phyloP scores from a whole-genome alignment of 2,797 vertebrate species.

The Phalloptychus januarius region DNA sequence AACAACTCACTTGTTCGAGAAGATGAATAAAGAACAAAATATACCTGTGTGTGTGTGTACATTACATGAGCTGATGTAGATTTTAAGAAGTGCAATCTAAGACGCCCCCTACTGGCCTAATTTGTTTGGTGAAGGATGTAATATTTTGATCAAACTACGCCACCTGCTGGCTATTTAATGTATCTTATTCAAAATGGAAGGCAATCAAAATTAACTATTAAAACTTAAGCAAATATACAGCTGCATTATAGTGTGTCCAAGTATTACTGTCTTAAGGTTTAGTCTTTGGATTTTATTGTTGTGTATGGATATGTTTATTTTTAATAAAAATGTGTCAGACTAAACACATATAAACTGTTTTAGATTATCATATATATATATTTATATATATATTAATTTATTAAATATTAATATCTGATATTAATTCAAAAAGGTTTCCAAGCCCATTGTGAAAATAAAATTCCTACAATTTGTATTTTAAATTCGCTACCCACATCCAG shows the following conservation, averaged over 20 bases:
- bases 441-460: not conserved
- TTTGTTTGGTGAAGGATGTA: not conserved
- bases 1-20: not conserved
- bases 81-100: not conserved
- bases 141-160: slow-evolving; percentile 24
- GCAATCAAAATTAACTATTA: not conserved
- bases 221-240: not conserved
- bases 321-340: not conserved
- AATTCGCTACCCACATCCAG: not conserved
- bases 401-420: no score
- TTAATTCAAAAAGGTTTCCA: no score
- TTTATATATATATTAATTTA: no score
- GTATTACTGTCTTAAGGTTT: not conserved
- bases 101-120: not conserved
- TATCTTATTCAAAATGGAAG: slow-evolving; percentile 1
- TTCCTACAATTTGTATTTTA: not conserved
- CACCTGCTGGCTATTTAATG: slow-evolving; percentile 28
- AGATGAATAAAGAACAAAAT: not conserved
- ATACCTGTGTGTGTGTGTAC: not conserved
- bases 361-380: not conserved
- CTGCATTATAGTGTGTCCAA: not conserved
- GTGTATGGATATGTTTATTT: not conserved
- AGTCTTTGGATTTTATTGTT: not conserved
- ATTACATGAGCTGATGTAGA: not conserved
- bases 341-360: not conserved